Base-by-base conservation (phyloP, 2,888 invertebrate species). In the Oxystoma pomonae region DNA sequence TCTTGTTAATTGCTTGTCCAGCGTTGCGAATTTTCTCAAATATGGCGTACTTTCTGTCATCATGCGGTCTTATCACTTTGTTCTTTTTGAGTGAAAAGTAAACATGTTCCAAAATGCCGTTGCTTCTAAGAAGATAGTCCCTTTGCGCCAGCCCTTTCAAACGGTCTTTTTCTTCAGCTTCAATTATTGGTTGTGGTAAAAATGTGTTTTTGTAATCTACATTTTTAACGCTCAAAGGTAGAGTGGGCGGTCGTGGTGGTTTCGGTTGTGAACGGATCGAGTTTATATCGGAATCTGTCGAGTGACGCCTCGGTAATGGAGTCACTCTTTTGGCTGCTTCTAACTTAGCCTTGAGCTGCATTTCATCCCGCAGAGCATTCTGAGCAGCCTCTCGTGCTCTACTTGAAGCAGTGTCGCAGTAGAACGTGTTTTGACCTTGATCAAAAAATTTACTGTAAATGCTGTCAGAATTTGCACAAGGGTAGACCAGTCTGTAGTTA, bases 371-470 rank as follows among this genome's bases (percentile, higher is more conserved):
- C 70, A 91, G 85, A 18, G 86, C 81, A 51, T 88, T 85, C 0
- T 90, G 86, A 58, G 90, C 90, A 74, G 90, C 90, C 65, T 91
- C 91, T 57, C 92, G 84, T 0, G 91, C 90, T 65, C 90, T 86
- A 60, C 91, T 91, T 0, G 91, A 87, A 0, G 87, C 88, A 0
- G 92, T 93, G 69, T 88, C 86, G 57, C 89, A 88, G 77, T 90
- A 92, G 63, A 90, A 81, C 1, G 90, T 89, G 64, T 86, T 87
- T 59, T 88, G 86, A 55, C 88, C 90, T 81, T 92, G 90, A 73
- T 89, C 87, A 76, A 90, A 90, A 74, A 89, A 89, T 62, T 85
- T 83, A 57, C 87, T 84, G 77, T 92, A 93, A 18, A 70, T 65
- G 72, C 86, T 86, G 61, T 86, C 85, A 17, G 76, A 75, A 63